Conservation (phyloP, 2,888 invertebrate species). For the Leistus spinibarbis region DNA sequence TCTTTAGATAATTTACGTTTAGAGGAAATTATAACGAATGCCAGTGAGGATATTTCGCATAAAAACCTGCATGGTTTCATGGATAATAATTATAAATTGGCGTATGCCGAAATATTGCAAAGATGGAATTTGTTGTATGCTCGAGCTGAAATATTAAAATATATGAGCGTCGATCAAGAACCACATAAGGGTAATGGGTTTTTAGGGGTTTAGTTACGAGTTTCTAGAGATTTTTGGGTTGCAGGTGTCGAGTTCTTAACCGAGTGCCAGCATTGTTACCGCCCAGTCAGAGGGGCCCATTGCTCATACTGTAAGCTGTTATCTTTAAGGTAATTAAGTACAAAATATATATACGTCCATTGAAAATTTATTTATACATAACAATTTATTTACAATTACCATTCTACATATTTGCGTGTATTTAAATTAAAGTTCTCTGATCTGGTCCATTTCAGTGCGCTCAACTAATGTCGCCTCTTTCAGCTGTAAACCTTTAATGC, state of each 20-base stretch:
- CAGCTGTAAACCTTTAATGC: not conserved
- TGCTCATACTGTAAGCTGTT: slow-evolving; percentile 76
- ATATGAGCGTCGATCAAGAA: slow-evolving; percentile 58
- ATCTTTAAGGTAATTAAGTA: slow-evolving; percentile 61
- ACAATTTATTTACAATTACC: not conserved
- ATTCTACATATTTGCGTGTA: not conserved
- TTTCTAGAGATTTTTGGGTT: slow-evolving; percentile 43
- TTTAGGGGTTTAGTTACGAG: slow-evolving; percentile 42
- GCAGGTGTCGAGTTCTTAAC: slow-evolving; percentile 75
- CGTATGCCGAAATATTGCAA: slow-evolving; percentile 88
- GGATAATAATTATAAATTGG: slow-evolving; percentile 84
- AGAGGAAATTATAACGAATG: slow-evolving; percentile 52
- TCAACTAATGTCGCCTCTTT: too few relatives aligned
- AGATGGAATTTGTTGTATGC: slow-evolving; percentile 82
- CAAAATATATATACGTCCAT: not conserved
- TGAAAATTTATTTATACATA: not conserved
- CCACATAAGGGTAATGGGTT: slow-evolving; percentile 48
- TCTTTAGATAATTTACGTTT: slow-evolving; percentile 75
- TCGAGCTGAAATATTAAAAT: slow-evolving; percentile 76
- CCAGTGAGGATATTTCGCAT: slow-evolving; percentile 50
- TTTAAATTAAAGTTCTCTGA: not conserved
- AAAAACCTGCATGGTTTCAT: slow-evolving; percentile 61
- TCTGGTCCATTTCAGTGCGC: too few relatives aligned
- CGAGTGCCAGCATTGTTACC: slow-evolving; percentile 73
- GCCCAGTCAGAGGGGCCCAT: slow-evolving; percentile 69